A percentile compares a stretch with the other conserved stretches of the same genome.
phyloP scores from a whole-genome alignment of 2,797 vertebrate genomes.

The Glossophaga mutica region DNA sequence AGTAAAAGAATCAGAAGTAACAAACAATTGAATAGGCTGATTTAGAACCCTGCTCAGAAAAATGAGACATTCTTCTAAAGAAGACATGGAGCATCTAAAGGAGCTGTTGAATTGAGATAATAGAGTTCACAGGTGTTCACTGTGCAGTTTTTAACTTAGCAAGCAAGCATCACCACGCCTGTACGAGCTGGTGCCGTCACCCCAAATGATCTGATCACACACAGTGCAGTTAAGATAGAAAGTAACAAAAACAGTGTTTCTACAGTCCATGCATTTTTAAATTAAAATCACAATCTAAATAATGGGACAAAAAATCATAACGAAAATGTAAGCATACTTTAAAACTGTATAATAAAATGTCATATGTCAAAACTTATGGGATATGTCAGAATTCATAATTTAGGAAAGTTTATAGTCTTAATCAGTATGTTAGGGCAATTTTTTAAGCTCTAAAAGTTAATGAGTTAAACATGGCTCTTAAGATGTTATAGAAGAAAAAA shows the following conservation, averaged over 20 bases:
- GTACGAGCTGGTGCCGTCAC: neutral
- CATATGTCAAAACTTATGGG: neutral
- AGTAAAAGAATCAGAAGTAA: neutral
- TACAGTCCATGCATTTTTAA: neutral
- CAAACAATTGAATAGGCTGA: neutral
- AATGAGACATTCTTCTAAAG: neutral
- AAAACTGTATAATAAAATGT: neutral
- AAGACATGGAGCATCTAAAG: neutral
- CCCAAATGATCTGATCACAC: neutral
- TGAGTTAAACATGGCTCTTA: neutral
- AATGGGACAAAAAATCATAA: neutral
- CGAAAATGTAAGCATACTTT: neutral
- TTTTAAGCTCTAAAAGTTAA: neutral
- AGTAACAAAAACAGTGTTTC: neutral
- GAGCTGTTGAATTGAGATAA: neutral
- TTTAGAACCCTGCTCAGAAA: neutral
- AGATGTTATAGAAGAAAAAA: neutral
- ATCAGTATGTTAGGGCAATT: neutral
- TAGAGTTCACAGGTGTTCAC: neutral
- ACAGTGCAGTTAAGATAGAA: neutral
- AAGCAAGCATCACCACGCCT: neutral
- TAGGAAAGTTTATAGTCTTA: neutral
- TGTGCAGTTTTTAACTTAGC: neutral
- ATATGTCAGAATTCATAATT: neutral
- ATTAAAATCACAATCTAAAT: slow-evolving; percentile 5